Evolutionary conservation across 1,140 invertebrate genomes (phyloP), one percentile per base, ranked within the genome.

Genomic region (Myzus persicae): DNA sequence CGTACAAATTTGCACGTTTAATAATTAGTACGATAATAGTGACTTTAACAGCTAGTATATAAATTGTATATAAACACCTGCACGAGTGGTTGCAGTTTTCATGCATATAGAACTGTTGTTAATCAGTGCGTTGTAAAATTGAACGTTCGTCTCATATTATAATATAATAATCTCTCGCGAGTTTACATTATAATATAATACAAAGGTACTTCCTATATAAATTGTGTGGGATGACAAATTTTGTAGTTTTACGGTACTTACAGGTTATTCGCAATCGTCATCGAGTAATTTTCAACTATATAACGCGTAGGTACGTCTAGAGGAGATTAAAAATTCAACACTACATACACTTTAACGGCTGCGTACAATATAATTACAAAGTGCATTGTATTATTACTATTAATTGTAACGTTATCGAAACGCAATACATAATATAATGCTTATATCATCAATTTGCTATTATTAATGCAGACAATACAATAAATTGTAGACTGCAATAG

Each of bases 41-140:
- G 59, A n/a, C 59, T 76, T 18, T n/a, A 67, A 76, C 48, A 51
- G 46, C 11, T 14, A 11, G 59, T 76, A 76, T 36, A 76, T 76
- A 76, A 76, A 76, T 76, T 76, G 59, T 76, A 14, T 76, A 76
- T 76, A n/a, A 76, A 76, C 59, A 76, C n/a, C 4, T 76, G 59
- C n/a, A 76, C 14, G 59, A 76, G 59, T 76, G 36, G 82, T 26
- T 84, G 82, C 11, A 44, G 42, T 46, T 44, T 85, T 42, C 84
- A 44, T 85, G 84, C 84, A 85, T 85, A 85, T 85, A 85, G 84
- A 85, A 85, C 84, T 85, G 42, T 85, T 85, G 40, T 85, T 85
- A 85, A 85, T 85, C 42, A 85, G 84, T 44, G 59, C 31, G 59
- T n/a, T n/a, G 59, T 67, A n/a, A 76, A 76, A 36, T 76, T 76